A percentile compares a stretch with the other conserved stretches of the same genome.
phyloP scores from a whole-genome alignment of 2,113 vertebrate species.

The Cryptotis parvus region DNA sequence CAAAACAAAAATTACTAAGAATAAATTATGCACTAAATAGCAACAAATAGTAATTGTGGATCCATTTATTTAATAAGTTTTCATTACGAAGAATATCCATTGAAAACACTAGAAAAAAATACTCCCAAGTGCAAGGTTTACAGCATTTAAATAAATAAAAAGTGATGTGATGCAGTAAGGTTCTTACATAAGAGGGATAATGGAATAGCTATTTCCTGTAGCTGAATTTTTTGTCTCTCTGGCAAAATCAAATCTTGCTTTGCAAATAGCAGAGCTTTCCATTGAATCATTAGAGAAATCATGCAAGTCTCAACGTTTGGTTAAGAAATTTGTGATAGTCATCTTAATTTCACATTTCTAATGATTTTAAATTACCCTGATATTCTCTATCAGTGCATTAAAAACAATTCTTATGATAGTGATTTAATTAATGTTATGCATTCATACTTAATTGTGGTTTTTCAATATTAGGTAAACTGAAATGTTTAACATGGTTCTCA shows the following conservation, averaged over 20 bases:
- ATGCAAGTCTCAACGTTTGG: not conserved
- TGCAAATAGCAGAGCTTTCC: not conserved
- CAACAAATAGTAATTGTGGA: slow-evolving; percentile 66
- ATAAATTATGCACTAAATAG: slow-evolving; percentile 67
- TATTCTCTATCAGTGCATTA: slow-evolving; percentile 33
- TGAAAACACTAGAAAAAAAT: slow-evolving; percentile 44
- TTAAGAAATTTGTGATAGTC: slow-evolving; percentile 45
- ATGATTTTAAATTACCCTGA: slow-evolving; percentile 38
- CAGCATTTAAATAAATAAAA: slow-evolving; percentile 24
- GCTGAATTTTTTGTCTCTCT: not conserved
- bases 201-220: not conserved
- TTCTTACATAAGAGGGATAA: not conserved
- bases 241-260: slow-evolving; percentile 28
- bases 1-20: slow-evolving; percentile 74
- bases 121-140: slow-evolving; percentile 45
- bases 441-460: slow-evolving; percentile 53
- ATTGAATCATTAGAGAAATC: not conserved
- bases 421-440: slow-evolving; percentile 13
- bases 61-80: slow-evolving; percentile 66
- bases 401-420: not conserved
- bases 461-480: not conserved
- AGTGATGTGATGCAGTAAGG: not conserved
- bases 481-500: slow-evolving; percentile 15
- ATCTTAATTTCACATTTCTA: slow-evolving; percentile 36
- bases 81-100: slow-evolving; percentile 50